Conservation (phyloP, 2,888 invertebrate species). For the Quadroppia sp. region DNA sequence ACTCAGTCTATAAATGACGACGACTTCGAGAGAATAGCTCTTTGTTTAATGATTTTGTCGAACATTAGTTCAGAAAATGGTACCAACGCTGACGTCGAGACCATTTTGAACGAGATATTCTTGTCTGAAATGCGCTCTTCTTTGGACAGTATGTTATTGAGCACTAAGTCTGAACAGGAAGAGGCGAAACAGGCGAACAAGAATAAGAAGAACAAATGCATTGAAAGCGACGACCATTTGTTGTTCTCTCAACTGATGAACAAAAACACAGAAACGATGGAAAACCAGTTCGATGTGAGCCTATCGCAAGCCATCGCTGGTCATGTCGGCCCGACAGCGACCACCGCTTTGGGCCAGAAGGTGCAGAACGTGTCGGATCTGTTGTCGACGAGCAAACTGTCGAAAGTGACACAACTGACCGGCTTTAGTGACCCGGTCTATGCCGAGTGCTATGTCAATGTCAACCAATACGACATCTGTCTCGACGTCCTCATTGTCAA, state of each 20-base stretch:
- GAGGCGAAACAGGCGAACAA: constrained; percentile 61
- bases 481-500: constrained; percentile 96
- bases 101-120: constrained; percentile 67
- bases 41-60: constrained; percentile 58
- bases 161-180: constrained; percentile 31
- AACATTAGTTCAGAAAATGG: constrained; percentile 37
- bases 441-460: constrained; percentile 98
- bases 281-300: constrained; percentile 73
- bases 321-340: constrained; percentile 49
- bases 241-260: constrained; percentile 42
- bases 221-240: constrained; percentile 43
- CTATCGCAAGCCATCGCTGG: constrained; percentile 77
- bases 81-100: constrained; percentile 60
- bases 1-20: constrained; percentile 80
- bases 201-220: constrained; percentile 59
- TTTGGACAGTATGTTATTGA: constrained; percentile 71
- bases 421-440: constrained; percentile 99
- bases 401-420: constrained; percentile 83
- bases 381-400: constrained; percentile 57
- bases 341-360: constrained; percentile 49
- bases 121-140: constrained; percentile 69
- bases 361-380: constrained; percentile 53
- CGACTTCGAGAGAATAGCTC: constrained; percentile 79
- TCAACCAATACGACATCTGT: constrained; percentile 97
- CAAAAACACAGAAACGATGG: constrained; percentile 39